A percentile compares a stretch with the other conserved stretches of the same genome.
Evolutionary conservation across 2,113 vertebrate species (phyloP).

Genomic region (Hemiprocne comata): DNA sequence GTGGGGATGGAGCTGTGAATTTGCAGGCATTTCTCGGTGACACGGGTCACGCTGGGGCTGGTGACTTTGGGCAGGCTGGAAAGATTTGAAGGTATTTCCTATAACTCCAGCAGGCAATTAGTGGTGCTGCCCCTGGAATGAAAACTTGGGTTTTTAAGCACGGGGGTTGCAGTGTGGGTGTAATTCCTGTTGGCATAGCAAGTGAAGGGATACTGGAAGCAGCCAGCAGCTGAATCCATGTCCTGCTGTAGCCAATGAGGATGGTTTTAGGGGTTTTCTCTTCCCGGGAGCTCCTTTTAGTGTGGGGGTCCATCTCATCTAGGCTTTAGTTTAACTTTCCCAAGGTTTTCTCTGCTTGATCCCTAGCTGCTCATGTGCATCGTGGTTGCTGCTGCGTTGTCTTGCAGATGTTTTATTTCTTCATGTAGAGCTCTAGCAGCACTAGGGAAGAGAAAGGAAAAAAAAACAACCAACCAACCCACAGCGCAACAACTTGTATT

Average conservation of each 20-base stretch:
- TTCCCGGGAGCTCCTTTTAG: fast-evolving
- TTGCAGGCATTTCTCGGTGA: neutral
- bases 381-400: neutral
- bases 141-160: neutral
- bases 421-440: neutral
- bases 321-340: neutral
- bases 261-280: neutral
- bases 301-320: neutral
- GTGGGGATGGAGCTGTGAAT: neutral
- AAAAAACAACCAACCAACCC: too few species aligned
- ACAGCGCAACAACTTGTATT: too few species aligned
- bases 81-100: neutral
- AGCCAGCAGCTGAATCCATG: fast-evolving
- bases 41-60: fast-evolving
- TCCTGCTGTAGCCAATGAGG: fast-evolving
- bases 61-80: neutral
- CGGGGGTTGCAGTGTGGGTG: neutral
- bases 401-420: neutral
- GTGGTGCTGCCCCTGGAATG: neutral
- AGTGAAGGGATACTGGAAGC: neutral
- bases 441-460: neutral
- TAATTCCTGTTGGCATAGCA: fast-evolving
- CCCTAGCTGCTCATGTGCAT: neutral
- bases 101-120: neutral
- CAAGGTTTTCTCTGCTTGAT: neutral